These are phyloP conservation scores for Larimichthys crocea DNA, from an alignment of 2,113 vertebrate genomes.

Conservation along the genomic window DNA sequence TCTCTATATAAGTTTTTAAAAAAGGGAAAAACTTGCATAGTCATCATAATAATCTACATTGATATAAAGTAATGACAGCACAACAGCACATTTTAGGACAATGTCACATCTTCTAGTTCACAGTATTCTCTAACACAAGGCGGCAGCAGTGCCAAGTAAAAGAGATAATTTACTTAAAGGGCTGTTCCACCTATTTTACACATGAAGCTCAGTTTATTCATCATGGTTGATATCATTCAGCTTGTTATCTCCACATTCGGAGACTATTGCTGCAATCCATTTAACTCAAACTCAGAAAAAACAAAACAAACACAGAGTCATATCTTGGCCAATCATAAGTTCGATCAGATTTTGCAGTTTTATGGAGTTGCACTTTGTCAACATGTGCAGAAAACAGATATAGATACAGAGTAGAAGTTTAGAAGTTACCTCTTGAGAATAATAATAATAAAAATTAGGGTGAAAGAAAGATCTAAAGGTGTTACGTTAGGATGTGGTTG, in stretches of 20 bases:
- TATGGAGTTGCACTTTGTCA: not conserved
- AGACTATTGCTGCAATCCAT: no score
- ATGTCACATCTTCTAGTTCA: not conserved
- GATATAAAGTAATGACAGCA: not conserved
- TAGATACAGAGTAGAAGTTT: not conserved
- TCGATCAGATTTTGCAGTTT: not conserved
- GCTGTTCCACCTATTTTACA: not conserved
- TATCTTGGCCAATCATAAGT: not conserved
- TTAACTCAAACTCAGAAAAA: no score
- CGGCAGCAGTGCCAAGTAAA: constrained; percentile 18
- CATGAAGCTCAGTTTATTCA: no score
- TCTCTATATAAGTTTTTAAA: no score
- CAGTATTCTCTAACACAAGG: constrained; percentile 19
- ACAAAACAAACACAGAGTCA: no score
- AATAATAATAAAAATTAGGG: not conserved
- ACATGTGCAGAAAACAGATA: not conserved
- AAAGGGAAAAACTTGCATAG: no score
- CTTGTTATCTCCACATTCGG: no score
- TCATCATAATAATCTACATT: not conserved
- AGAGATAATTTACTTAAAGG: not conserved
- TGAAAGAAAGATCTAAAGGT: not conserved
- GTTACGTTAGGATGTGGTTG: not conserved
- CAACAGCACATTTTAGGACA: not conserved
- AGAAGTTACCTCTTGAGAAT: not conserved
- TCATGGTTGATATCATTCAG: no score